Conservation (phyloP, 1,140 invertebrate genomes). For the Camponotus pennsylvanicus region DNA sequence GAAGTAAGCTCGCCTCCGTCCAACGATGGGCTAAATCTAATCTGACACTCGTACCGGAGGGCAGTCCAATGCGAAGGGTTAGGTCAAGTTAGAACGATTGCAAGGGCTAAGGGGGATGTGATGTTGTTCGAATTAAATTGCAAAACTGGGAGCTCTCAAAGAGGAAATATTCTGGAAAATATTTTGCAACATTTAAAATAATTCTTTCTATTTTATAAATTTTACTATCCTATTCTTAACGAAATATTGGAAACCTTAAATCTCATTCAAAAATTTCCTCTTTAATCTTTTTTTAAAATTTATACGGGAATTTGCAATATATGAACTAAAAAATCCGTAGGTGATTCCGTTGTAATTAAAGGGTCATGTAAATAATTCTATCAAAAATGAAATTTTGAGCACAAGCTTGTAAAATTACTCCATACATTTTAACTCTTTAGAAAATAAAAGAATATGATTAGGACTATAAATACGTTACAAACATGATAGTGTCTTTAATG, state of each 20-base stretch:
- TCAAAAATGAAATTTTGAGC: not conserved
- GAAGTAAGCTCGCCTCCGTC: conserved; percentile 72
- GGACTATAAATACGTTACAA: no score
- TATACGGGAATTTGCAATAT: not conserved
- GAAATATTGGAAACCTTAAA: not conserved
- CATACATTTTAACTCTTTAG: not conserved
- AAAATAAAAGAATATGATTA: no score
- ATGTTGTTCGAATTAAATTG: conserved; percentile 38
- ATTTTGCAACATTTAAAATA: not conserved
- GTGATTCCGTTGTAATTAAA: no score
- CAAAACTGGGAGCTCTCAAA: not conserved
- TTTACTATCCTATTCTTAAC: not conserved
- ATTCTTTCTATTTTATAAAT: not conserved
- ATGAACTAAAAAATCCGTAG: not conserved
- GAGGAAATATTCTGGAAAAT: not conserved
- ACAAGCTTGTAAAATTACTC: not conserved
- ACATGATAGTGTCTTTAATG: no score
- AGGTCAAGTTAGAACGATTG: conserved; percentile 62
- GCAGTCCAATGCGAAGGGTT: conserved; percentile 66
- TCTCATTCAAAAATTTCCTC: not conserved
- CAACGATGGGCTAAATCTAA: conserved; percentile 76
- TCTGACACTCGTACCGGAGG: conserved; percentile 70
- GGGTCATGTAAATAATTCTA: no score
- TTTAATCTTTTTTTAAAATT: not conserved
- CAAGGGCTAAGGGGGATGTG: not conserved